phyloP scores from a whole-genome alignment of 2,888 invertebrate genomes.

The Ctenicera cuprea region DNA sequence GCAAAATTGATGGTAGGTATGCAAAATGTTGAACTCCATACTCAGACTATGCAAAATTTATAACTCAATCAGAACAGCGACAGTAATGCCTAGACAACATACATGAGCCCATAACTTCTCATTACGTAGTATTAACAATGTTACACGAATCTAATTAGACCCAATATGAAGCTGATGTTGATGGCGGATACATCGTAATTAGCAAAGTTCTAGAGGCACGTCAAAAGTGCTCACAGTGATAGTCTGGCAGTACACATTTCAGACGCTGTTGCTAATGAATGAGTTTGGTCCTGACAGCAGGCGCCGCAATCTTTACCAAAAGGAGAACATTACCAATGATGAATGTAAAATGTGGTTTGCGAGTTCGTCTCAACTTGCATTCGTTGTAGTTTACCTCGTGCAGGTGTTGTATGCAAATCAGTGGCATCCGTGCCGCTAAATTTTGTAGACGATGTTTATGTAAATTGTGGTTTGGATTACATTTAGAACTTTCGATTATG shows the following conservation, averaged over 20 bases:
- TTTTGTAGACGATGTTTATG: conserved; percentile 40
- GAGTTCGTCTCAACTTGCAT: conserved; percentile 21
- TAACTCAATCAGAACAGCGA: conserved; percentile 32
- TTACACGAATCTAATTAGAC: conserved; percentile 34
- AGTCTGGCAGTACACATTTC: conserved; percentile 8
- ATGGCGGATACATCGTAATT: conserved; percentile 35
- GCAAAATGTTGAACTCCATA: too few relatives aligned
- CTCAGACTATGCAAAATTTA: conserved; percentile 6
- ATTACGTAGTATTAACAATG: conserved; percentile 34
- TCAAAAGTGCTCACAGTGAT: conserved; percentile 27
- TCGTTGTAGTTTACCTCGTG: conserved; percentile 30
- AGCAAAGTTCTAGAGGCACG: conserved; percentile 31
- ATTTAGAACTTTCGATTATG: conserved; percentile 39
- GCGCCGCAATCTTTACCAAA: conserved; percentile 31
- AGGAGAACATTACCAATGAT: conserved; percentile 34
- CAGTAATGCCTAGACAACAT: conserved; percentile 23
- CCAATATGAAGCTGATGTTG: conserved; percentile 37
- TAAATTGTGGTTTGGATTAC: conserved; percentile 37
- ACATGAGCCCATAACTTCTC: conserved; percentile 29
- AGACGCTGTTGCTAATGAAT: conserved; percentile 33
- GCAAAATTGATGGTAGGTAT: too few relatives aligned
- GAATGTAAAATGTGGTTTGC: conserved; percentile 29
- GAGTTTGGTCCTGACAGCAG: conserved; percentile 37
- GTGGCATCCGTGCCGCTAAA: conserved; percentile 37
- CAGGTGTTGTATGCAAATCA: conserved; percentile 46